A percentile compares a stretch with the other conserved stretches of the same genome.
Evolutionary conservation across 2,113 vertebrate species (phyloP).

Genomic region (Ceyx cyanopectus): DNA sequence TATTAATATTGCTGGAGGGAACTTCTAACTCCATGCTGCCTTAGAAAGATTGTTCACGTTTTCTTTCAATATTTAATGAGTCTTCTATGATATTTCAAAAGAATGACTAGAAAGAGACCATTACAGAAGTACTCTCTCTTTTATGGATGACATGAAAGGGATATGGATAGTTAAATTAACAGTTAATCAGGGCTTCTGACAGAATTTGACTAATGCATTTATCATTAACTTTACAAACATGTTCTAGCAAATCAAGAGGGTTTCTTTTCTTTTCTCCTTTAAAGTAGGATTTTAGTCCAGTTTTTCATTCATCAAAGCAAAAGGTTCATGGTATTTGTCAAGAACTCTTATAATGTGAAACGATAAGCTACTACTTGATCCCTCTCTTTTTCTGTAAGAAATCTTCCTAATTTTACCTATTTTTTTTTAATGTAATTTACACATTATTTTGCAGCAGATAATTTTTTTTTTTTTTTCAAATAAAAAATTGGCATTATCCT

Average conservation of each 20-base stretch:
- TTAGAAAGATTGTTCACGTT: conserved; percentile 4
- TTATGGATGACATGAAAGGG: conserved; percentile 58
- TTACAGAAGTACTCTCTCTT: conserved; percentile 34
- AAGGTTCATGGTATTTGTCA: neutral
- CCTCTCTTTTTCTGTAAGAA: neutral
- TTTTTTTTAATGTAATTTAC: neutral
- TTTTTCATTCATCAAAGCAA: conserved; percentile 1
- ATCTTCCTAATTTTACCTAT: neutral
- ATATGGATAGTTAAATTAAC: conserved; percentile 37
- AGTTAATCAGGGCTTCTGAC: conserved; percentile 58
- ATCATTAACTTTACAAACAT: conserved; percentile 56
- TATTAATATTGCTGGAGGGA: conserved; percentile 8
- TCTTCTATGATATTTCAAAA: conserved; percentile 48
- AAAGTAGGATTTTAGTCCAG: neutral
- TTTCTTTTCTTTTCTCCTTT: neutral
- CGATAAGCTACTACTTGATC: neutral
- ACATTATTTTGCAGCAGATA: neutral
- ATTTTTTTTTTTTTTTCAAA: neutral
- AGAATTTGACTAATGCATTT: conserved; percentile 49
- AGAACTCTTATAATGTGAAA: neutral
- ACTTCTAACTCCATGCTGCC: neutral
- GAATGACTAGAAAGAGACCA: conserved; percentile 16
- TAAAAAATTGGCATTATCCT: neutral
- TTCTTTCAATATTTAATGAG: conserved; percentile 60
- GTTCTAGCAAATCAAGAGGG: neutral